phyloP scores from a whole-genome alignment of 1,140 invertebrate genomes.

The Drosophila varians region DNA sequence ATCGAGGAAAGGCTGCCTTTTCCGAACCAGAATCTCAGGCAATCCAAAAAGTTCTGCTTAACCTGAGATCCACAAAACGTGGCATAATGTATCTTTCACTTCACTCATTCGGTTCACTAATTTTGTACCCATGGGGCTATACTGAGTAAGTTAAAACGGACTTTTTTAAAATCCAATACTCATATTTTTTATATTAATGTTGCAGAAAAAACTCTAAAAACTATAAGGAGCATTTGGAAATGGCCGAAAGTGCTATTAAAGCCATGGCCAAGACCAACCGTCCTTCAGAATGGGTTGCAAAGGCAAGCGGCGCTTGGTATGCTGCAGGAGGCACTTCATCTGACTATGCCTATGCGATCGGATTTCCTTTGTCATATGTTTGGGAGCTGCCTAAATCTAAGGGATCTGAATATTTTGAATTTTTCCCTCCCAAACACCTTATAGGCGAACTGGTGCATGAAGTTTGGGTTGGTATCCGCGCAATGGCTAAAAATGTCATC shows the following conservation, averaged over 20 bases:
- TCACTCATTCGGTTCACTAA: constrained; percentile 4
- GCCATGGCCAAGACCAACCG: constrained; percentile 9
- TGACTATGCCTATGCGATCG: constrained; percentile 41
- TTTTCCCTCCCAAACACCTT: constrained; percentile 7
- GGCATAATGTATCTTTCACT: constrained; percentile 36
- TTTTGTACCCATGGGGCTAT: constrained; percentile 32
- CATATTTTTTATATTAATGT: not conserved
- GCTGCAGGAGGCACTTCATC: constrained; percentile 15
- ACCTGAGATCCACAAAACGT: constrained; percentile 85
- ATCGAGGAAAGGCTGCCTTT: constrained; percentile 85
- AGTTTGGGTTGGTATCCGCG: constrained; percentile 39
- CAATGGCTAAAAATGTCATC: constrained; percentile 25
- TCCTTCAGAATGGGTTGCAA: not conserved
- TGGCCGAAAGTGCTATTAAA: constrained; percentile 18
- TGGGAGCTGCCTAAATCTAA: constrained; percentile 11
- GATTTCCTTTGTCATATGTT: constrained; percentile 15
- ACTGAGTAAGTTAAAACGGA: constrained; percentile 11
- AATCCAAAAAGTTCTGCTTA: constrained; percentile 87
- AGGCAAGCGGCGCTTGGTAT: not conserved
- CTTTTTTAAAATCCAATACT: too few species aligned
- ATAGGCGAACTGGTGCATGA: constrained; percentile 33
- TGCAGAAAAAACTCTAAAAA: constrained; percentile 9
- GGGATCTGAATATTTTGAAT: not conserved
- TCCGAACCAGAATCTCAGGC: constrained; percentile 88
- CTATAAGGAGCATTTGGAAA: not conserved